A percentile compares a stretch with the other conserved stretches of the same genome.
These are phyloP conservation scores for Abrostola triplasia DNA, from an alignment of 2,888 invertebrate species.

Conservation along the genomic window DNA sequence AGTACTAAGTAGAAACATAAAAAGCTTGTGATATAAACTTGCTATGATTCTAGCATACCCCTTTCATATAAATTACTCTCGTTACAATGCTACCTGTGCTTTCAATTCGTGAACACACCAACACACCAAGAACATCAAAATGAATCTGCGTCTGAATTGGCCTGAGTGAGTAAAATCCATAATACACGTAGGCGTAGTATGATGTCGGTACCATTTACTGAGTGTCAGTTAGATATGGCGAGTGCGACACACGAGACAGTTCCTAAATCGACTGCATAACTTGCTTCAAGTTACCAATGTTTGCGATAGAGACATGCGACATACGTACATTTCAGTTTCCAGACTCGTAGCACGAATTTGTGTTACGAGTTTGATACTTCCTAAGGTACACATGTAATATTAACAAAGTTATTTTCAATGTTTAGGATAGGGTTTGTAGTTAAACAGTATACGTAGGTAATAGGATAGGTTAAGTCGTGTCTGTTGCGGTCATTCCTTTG, in stretches of 20 bases:
- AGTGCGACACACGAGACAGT: conserved; percentile 62
- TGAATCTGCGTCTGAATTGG: not conserved
- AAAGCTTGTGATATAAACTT: not conserved
- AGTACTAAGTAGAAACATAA: not conserved
- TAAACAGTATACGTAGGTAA: not conserved
- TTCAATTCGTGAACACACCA: no score
- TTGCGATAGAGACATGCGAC: conserved; percentile 58
- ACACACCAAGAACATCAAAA: no score
- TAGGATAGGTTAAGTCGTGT: not conserved
- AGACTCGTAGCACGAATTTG: conserved; percentile 51
- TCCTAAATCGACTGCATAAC: conserved; percentile 76
- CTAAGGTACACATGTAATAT: conserved; percentile 41
- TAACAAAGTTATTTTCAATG: conserved; percentile 33
- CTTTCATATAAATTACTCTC: no score
- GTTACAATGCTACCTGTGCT: no score
- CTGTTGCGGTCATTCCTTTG: not conserved
- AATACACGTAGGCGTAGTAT: not conserved
- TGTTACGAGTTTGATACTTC: conserved; percentile 50
- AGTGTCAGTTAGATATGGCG: conserved; percentile 41
- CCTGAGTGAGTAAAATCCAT: not conserved
- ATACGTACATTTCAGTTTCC: conserved; percentile 33
- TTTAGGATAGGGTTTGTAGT: conserved; percentile 2
- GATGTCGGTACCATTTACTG: conserved; percentile 7
- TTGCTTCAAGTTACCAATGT: conserved; percentile 64
- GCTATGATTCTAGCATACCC: no score